phyloP scores from a whole-genome alignment of 2,113 vertebrate genomes.

The Myrmecophaga tridactyla region DNA sequence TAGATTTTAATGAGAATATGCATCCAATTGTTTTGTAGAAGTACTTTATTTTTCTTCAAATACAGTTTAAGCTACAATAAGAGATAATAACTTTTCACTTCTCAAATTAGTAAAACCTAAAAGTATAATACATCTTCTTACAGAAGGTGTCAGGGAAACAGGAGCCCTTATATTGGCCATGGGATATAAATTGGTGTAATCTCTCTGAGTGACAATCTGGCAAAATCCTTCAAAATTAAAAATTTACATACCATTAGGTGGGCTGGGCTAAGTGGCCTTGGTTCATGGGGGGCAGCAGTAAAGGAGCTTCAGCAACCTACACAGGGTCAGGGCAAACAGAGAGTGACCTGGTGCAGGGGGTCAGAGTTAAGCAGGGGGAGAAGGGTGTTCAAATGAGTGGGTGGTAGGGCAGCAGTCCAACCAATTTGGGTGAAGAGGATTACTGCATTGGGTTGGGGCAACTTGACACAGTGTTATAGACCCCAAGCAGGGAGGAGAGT shows the following conservation, averaged over 20 bases:
- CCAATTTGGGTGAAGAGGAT: not conserved
- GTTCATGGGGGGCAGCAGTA: not conserved
- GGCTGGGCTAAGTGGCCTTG: not conserved
- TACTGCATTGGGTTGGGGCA: not conserved
- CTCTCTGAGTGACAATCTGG: not conserved
- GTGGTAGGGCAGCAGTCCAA: rapidly evolving
- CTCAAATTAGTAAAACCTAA: not conserved
- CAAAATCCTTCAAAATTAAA: not conserved
- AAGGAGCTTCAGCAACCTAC: not conserved
- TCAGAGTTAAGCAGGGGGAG: not conserved
- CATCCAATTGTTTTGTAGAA: not conserved
- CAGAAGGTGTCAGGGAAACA: not conserved
- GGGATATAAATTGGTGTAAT: not conserved
- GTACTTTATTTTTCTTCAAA: not conserved
- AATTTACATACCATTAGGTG: not conserved
- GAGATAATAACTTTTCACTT: not conserved
- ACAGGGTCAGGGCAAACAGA: no score
- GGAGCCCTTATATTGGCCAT: not conserved
- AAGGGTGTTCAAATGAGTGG: not conserved
- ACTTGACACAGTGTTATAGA: not conserved
- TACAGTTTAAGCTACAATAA: not conserved
- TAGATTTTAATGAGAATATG: not conserved
- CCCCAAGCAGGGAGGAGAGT: not conserved
- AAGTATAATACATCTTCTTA: not conserved
- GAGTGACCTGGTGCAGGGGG: not conserved